Conservation (phyloP, 2,797 vertebrate species). For the Acanthiza pusilla region DNA sequence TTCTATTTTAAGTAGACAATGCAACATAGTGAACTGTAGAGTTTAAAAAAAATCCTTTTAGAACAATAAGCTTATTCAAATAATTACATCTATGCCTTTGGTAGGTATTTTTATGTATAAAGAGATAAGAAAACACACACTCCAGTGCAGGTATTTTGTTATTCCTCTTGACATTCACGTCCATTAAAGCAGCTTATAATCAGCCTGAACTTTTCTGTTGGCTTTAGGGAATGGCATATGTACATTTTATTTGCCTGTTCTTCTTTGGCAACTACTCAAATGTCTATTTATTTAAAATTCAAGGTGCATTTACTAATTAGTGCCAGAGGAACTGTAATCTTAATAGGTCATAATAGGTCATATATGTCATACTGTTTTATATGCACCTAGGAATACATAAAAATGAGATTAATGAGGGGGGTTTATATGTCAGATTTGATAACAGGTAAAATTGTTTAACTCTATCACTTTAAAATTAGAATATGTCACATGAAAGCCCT, state of each 20-base stretch:
- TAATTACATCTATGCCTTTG: not conserved
- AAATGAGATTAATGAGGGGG: not conserved
- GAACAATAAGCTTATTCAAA: not conserved
- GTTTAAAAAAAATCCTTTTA: not conserved
- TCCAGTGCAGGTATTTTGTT: constrained; percentile 1
- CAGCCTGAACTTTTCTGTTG: constrained; percentile 8
- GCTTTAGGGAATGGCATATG: not conserved
- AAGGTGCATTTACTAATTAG: constrained; percentile 37
- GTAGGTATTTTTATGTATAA: not conserved
- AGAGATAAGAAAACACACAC: not conserved
- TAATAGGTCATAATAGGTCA: constrained; percentile 35
- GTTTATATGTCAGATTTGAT: not conserved
- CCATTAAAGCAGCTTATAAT: constrained; percentile 9
- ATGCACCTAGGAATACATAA: not conserved
- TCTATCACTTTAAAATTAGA: not conserved
- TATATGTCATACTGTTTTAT: constrained; percentile 1
- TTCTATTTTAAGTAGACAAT: not conserved
- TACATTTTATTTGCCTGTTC: not conserved
- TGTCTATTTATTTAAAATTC: constrained; percentile 48
- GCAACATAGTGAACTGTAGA: not conserved
- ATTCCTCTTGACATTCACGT: constrained; percentile 12
- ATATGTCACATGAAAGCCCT: not conserved
- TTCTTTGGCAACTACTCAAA: not conserved
- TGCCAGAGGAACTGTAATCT: constrained; percentile 23
- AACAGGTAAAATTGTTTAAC: not conserved